A percentile compares a stretch with the other conserved stretches of the same genome.
Evolutionary conservation across 2,888 invertebrate species (phyloP).

Genomic region (Allygus modestus): DNA sequence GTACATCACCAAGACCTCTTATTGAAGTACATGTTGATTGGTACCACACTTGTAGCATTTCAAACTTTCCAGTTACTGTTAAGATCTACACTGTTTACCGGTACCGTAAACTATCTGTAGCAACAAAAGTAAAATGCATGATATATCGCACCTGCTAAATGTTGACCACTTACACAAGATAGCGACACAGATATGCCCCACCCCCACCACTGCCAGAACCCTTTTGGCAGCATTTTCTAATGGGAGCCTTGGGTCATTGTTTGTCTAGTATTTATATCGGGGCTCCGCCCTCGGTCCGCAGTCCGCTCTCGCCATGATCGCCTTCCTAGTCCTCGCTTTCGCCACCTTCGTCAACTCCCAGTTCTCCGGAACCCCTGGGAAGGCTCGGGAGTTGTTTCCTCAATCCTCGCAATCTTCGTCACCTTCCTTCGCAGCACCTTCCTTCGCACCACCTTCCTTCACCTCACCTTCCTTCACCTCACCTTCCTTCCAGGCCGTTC

Average conservation of each 20-base stretch:
- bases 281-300: background rate
- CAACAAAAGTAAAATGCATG: too few species aligned
- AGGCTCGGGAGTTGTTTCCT: too few species aligned
- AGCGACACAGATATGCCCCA: too few species aligned
- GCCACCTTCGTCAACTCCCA: constrained; percentile 1
- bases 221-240: background rate
- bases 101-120: too few species aligned
- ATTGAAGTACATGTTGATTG: too few species aligned
- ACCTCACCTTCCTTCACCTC: background rate
- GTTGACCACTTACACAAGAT: too few species aligned
- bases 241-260: background rate
- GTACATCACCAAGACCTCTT: too few species aligned
- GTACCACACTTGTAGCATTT: too few species aligned
- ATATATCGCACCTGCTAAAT: too few species aligned
- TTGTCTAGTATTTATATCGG: background rate
- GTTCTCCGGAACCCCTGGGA: background rate
- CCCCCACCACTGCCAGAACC: background rate
- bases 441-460: constrained; percentile 23
- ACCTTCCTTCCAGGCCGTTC: background rate
- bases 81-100: too few species aligned
- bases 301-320: background rate
- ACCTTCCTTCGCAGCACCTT: background rate
- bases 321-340: constrained; percentile 8
- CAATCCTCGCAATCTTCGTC: background rate
- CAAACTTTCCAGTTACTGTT: too few species aligned